A percentile compares a stretch with the other conserved stretches of the same genome.
Conservation (phyloP, 1,140 invertebrate species). For the Dufourea novaeangliae region DNA sequence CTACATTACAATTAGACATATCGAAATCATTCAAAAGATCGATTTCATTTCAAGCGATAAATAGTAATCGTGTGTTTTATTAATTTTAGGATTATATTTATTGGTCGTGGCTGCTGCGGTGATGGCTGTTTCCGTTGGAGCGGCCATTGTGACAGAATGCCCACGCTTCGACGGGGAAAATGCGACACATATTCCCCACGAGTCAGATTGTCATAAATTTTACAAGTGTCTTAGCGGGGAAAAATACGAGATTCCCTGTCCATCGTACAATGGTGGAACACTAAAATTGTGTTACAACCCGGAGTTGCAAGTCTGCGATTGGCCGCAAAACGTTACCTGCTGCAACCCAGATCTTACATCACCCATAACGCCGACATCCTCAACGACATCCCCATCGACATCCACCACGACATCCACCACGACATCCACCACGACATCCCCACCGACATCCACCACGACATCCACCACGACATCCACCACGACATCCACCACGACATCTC, state of each 20-base stretch:
- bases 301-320: constrained; percentile 73
- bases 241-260: no score
- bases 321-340: constrained; percentile 63
- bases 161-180: neutral
- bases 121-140: neutral
- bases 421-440: no score
- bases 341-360: neutral
- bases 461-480: no score
- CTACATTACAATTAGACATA: no score
- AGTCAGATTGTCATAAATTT: neutral
- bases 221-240: fast-evolving
- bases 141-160: neutral
- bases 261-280: constrained; percentile 9
- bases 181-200: neutral
- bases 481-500: no score
- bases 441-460: no score
- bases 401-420: no score
- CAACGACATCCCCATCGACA: neutral
- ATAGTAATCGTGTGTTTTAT: no score
- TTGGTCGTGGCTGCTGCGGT: neutral
- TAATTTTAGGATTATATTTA: neutral
- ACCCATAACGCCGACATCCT: neutral
- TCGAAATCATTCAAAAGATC: no score
- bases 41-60: no score
- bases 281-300: constrained; percentile 74